phyloP scores from a whole-genome alignment of 2,797 vertebrate genomes.

The Chlorospingus flavigularis region DNA sequence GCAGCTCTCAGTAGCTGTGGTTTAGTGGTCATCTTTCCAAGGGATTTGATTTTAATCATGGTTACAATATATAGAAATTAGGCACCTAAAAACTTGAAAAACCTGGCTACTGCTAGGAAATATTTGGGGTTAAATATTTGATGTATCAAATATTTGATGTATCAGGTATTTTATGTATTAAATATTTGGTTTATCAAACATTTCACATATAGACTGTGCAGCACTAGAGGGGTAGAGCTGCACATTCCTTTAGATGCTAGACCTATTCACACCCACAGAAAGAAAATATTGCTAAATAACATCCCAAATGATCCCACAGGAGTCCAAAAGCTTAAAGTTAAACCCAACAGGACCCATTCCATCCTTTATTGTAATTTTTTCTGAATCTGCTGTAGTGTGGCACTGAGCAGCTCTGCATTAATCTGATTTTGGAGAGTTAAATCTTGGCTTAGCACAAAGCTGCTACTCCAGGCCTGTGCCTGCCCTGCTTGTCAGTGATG shows the following conservation, averaged over 20 bases:
- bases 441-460: neutral
- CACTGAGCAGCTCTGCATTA: neutral
- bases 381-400: neutral
- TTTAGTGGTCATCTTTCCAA: neutral
- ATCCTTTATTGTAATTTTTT: neutral
- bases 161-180: neutral
- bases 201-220: neutral
- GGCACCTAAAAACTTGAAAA: neutral
- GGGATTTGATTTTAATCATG: neutral
- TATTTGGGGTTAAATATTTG: fast-evolving
- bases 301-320: neutral
- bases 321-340: neutral
- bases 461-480: neutral
- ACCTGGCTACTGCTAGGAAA: neutral
- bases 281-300: neutral
- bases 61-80: neutral
- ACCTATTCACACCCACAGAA: neutral
- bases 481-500: neutral
- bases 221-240: neutral
- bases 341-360: neutral
- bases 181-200: neutral
- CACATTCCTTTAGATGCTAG: neutral
- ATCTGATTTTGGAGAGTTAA: neutral
- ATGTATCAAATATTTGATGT: fast-evolving
- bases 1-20: neutral